These are phyloP conservation scores for Australoheros facetus DNA, from an alignment of 2,797 vertebrate genomes.

Conservation along the genomic window DNA sequence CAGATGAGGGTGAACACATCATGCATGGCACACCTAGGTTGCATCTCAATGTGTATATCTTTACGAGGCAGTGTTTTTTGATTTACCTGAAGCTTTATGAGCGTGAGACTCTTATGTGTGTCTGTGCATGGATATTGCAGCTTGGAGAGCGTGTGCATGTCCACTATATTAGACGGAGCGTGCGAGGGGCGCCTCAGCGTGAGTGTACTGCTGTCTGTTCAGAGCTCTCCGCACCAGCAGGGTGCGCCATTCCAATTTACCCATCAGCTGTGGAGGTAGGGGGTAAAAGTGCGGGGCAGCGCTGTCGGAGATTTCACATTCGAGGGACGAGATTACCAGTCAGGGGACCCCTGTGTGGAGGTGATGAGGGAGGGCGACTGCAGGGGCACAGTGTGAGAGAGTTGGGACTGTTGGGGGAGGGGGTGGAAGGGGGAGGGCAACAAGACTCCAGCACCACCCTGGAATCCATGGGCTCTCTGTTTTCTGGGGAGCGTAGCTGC, in stretches of 20 bases:
- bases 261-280: conserved; percentile 76
- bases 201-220: conserved; percentile 75
- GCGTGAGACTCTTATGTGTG: conserved; percentile 49
- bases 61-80: conserved; percentile 40
- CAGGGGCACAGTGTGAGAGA: conserved; percentile 67
- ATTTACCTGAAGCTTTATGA: conserved; percentile 46
- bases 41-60: conserved; percentile 41
- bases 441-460: conserved; percentile 61
- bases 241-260: conserved; percentile 83
- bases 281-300: conserved; percentile 76
- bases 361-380: conserved; percentile 78
- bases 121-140: conserved; percentile 77
- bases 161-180: conserved; percentile 80
- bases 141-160: conserved; percentile 77
- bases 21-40: conserved; percentile 59
- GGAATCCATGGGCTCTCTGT: conserved; percentile 69
- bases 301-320: conserved; percentile 80
- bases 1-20: conserved; percentile 72
- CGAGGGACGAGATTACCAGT: conserved; percentile 82
- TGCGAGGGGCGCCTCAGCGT: conserved; percentile 71
- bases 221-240: conserved; percentile 79
- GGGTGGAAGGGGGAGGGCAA: conserved; percentile 43
- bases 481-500: conserved; percentile 72
- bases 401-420: conserved; percentile 57
- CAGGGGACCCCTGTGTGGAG: conserved; percentile 76